Percentiles rank a stretch among this genome's conserved stretches.
Evolutionary conservation across 2,113 vertebrate genomes (phyloP).

Genomic region (Megaleporinus macrocephalus): DNA sequence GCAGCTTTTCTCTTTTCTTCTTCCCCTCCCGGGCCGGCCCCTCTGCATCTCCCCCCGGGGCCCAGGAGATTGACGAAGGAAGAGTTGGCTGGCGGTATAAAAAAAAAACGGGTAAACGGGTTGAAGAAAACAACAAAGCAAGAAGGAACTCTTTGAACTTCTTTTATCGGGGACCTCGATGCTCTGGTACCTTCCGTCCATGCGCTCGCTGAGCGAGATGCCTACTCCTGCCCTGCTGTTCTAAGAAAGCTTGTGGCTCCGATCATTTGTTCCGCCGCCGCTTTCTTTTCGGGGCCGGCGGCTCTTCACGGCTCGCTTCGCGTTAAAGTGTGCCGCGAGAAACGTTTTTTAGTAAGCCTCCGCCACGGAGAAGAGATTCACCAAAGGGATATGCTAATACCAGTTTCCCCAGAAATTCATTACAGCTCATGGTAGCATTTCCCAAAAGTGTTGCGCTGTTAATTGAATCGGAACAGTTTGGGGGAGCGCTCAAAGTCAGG

Average conservation of each 20-base stretch:
- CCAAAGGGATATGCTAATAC: not conserved
- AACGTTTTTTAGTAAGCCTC: not conserved
- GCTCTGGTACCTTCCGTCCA: not conserved
- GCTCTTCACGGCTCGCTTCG: not conserved
- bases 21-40: slow-evolving; percentile 11
- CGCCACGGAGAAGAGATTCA: not conserved
- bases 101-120: no score
- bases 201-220: not conserved
- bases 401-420: not conserved
- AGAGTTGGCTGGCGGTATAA: slow-evolving; percentile 1
- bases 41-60: not conserved
- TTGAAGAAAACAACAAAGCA: not conserved
- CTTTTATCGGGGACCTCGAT: not conserved
- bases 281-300: not conserved
- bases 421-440: not conserved
- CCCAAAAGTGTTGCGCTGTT: not conserved
- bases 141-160: slow-evolving; percentile 44
- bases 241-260: not conserved
- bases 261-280: not conserved
- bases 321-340: not conserved
- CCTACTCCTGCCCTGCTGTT: no score
- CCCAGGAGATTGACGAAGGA: slow-evolving; percentile 41
- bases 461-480: not conserved
- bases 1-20: slow-evolving; percentile 27
- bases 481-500: not conserved